Conservation (phyloP, 2,113 vertebrate genomes). For the Cheilinus undulatus region DNA sequence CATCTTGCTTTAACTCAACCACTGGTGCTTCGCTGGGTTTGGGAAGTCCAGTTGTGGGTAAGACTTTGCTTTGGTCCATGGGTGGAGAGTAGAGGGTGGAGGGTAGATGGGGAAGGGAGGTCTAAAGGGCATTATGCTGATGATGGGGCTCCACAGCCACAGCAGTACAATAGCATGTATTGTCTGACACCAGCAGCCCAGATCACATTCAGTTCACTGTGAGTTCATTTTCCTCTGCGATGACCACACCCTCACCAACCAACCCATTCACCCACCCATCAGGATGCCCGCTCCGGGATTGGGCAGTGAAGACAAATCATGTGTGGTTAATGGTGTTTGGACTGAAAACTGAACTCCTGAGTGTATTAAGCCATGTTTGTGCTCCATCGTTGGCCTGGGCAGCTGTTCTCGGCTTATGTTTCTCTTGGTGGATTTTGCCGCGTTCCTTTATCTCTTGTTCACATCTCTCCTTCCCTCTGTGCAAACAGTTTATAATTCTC, state of each 20-base stretch:
- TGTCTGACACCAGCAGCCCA: slow-evolving; percentile 69
- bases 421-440: slow-evolving; percentile 19
- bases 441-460: slow-evolving; percentile 24
- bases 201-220: slow-evolving; percentile 76
- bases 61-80: slow-evolving; percentile 13
- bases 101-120: slow-evolving; percentile 36
- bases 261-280: slow-evolving; percentile 10
- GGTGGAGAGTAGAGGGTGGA: slow-evolving; percentile 12
- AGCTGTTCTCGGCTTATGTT: slow-evolving; percentile 39
- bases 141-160: slow-evolving; percentile 64
- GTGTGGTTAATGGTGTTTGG: not conserved
- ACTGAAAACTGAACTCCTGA: slow-evolving; percentile 7
- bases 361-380: not conserved
- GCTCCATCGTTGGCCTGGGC: slow-evolving; percentile 5
- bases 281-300: not conserved
- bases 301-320: slow-evolving; percentile 7
- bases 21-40: not conserved
- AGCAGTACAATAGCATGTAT: slow-evolving; percentile 73
- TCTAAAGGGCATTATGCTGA: slow-evolving; percentile 72
- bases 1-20: not conserved
- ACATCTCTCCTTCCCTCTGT: slow-evolving; percentile 55
- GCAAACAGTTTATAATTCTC: slow-evolving; percentile 75
- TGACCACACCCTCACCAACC: slow-evolving; percentile 66
- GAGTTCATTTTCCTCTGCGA: slow-evolving; percentile 72
- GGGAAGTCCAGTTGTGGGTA: slow-evolving; percentile 22